A percentile compares a stretch with the other conserved stretches of the same genome.
phyloP scores from a whole-genome alignment of 92 coral and sea anemone genomes.

The Micromussa lordhowensis region DNA sequence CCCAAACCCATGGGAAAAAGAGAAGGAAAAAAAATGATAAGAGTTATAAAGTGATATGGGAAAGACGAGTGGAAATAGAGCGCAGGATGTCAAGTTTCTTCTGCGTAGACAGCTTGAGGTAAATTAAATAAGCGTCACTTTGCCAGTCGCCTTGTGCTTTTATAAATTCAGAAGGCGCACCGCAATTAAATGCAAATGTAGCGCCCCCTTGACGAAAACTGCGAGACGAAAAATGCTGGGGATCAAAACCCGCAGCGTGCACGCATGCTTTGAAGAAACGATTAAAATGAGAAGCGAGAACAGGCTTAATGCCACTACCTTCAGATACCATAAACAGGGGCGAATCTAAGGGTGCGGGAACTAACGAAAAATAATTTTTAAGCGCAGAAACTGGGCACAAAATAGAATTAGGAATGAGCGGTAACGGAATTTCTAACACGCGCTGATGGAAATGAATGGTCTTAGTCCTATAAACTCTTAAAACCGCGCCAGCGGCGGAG shows the following conservation, averaged over 20 bases:
- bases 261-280: constrained; percentile 38
- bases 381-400: constrained; percentile 59
- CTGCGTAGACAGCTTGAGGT: no score
- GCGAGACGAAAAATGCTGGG: no score
- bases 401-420: constrained; percentile 25
- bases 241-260: constrained; percentile 6
- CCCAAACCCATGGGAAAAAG: no score
- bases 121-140: no score
- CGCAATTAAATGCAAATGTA: constrained; percentile 15
- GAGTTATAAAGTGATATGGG: no score
- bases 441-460: constrained; percentile 46
- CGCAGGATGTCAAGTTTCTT: no score
- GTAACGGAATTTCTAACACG: constrained; percentile 47
- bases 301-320: background rate
- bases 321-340: background rate
- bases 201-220: constrained; percentile 40
- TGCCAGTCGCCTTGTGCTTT: constrained; percentile 33
- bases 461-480: constrained; percentile 36
- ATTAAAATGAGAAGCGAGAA: constrained; percentile 36
- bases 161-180: constrained; percentile 24
- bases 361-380: constrained; percentile 23
- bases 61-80: no score
- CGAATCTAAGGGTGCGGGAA: constrained; percentile 4
- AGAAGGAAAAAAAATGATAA: no score
- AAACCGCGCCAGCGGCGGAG: constrained; percentile 30